Percentiles rank a stretch among this genome's conserved stretches.
These are phyloP conservation scores for Notarius lentiginosus DNA, from an alignment of 2,113 vertebrate species.

Conservation along the genomic window DNA sequence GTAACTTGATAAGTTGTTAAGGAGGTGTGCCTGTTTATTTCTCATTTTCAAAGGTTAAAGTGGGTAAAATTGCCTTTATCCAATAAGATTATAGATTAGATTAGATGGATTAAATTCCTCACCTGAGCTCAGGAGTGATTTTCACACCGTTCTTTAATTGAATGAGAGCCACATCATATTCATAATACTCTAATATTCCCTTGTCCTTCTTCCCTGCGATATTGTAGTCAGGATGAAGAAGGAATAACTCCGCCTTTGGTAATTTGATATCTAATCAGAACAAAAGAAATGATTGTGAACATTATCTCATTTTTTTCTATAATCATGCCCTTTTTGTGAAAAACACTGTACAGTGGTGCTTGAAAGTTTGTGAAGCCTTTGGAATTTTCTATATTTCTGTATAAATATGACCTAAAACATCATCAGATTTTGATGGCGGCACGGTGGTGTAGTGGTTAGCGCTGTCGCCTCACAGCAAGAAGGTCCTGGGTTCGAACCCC, in stretches of 20 bases:
- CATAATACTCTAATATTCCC: slow-evolving; percentile 67
- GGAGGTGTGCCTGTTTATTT: background rate
- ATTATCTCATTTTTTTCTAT: background rate
- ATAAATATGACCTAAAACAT: no score
- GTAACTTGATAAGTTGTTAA: background rate
- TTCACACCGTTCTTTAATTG: slow-evolving; percentile 45
- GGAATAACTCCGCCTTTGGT: slow-evolving; percentile 3
- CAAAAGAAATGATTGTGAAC: background rate
- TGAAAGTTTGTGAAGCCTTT: no score
- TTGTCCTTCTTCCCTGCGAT: rapidly evolving
- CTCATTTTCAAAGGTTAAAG: background rate
- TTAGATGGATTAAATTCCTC: background rate
- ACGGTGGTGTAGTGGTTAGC: no score
- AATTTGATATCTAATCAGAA: slow-evolving; percentile 30
- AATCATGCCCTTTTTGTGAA: background rate
- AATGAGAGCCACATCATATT: slow-evolving; percentile 74
- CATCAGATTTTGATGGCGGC: no score
- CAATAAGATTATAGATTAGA: background rate
- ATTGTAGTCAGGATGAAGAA: slow-evolving; percentile 57
- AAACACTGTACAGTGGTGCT: background rate
- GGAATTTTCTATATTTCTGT: no score
- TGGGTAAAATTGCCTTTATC: background rate
- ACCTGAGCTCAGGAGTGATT: slow-evolving; percentile 37
- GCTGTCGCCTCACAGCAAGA: no score
- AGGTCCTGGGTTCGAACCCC: no score